Conservation (phyloP, 1,140 invertebrate species). For the Drosophila eugracilis region DNA sequence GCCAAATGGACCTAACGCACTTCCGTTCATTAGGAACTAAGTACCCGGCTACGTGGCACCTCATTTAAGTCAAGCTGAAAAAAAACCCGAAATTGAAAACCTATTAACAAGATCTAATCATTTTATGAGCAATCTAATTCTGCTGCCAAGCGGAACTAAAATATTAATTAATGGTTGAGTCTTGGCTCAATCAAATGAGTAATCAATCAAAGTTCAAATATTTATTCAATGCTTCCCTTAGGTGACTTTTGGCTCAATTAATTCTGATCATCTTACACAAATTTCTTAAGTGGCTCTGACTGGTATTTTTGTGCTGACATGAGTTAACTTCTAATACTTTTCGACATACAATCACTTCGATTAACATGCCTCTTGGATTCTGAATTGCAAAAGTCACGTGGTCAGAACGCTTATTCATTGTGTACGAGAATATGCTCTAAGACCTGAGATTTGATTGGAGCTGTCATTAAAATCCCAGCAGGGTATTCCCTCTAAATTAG, state of each 20-base stretch:
- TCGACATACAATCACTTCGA: constrained; percentile 51
- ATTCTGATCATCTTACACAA: constrained; percentile 5
- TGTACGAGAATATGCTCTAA: not conserved
- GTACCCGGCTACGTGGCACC: constrained; percentile 45
- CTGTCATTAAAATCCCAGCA: constrained; percentile 16
- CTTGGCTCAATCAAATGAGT: not conserved
- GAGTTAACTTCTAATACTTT: constrained; percentile 42
- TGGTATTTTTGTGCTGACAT: constrained; percentile 36
- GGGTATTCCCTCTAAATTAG: constrained; percentile 31
- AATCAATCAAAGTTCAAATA: constrained; percentile 38
- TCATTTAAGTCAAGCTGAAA: constrained; percentile 26
- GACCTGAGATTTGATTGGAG: constrained; percentile 11
- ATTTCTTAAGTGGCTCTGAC: constrained; percentile 15
- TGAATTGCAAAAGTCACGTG: constrained; percentile 43
- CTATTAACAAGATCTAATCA: constrained; percentile 23
- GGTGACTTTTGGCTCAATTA: constrained; percentile 11
- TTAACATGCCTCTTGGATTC: constrained; percentile 46
- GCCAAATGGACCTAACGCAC: constrained; percentile 20
- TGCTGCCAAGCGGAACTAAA: constrained; percentile 26
- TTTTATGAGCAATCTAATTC: constrained; percentile 17
- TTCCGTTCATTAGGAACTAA: constrained; percentile 69
- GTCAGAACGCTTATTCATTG: constrained; percentile 14
- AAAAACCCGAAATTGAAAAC: constrained; percentile 41
- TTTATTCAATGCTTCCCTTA: constrained; percentile 2
- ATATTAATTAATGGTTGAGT: constrained; percentile 12